Conservation (phyloP, 2,113 vertebrate species). For the Nanorana parkeri region DNA sequence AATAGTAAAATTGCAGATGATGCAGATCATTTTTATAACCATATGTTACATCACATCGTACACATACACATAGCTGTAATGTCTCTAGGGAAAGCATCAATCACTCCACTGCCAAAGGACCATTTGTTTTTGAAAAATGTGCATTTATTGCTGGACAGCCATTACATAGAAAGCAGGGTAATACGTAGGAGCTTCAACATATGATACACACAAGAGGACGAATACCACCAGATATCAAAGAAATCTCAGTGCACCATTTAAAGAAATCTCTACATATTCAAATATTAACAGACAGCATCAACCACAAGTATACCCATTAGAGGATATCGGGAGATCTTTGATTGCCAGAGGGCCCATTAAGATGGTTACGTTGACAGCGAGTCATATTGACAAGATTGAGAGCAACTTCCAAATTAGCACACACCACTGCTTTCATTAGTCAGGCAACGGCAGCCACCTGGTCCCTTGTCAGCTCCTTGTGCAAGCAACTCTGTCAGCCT, state of each 20-base stretch:
- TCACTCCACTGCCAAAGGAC: no score
- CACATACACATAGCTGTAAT: no score
- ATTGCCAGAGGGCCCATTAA: not conserved
- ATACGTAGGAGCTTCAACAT: no score
- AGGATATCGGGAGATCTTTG: not conserved
- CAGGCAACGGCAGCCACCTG: slow-evolving; percentile 8
- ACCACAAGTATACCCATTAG: not conserved
- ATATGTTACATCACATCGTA: no score
- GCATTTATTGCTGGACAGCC: no score
- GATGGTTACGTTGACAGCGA: not conserved
- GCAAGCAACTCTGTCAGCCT: not conserved
- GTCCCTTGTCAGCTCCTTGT: slow-evolving; percentile 13
- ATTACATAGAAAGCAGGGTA: no score
- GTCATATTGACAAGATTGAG: not conserved
- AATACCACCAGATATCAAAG: no score
- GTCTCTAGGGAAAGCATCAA: no score
- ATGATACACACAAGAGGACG: no score
- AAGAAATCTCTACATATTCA: not conserved
- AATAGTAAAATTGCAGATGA: no score
- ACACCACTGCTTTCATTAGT: slow-evolving; percentile 3
- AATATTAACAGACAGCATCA: not conserved
- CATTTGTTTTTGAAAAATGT: no score
- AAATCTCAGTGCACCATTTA: not conserved
- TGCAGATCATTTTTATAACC: no score
- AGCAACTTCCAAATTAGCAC: not conserved